A percentile compares a stretch with the other conserved stretches of the same genome.
phyloP scores from a whole-genome alignment of 2,797 vertebrate species.

The Schizopygopsis pylzovi region DNA sequence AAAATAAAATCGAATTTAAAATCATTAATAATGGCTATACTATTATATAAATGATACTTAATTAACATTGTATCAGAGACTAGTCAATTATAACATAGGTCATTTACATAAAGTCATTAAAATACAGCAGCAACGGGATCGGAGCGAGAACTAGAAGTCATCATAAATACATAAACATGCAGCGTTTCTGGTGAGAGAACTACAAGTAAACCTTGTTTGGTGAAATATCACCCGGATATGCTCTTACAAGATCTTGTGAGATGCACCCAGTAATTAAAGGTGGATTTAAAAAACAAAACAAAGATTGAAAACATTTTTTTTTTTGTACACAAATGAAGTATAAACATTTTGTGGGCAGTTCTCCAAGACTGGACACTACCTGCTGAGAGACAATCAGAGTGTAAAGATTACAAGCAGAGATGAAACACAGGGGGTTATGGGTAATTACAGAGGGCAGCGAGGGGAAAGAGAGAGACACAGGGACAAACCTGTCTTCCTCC shows the following conservation, averaged over 20 bases:
- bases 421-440: slow-evolving; percentile 52
- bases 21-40: neutral
- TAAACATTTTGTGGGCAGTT: slow-evolving; percentile 54
- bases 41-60: neutral
- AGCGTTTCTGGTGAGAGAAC: neutral
- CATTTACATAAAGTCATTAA: neutral
- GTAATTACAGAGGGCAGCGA: slow-evolving; percentile 65
- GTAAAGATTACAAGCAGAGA: slow-evolving; percentile 66
- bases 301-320: too few relatives aligned
- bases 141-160: neutral
- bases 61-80: neutral
- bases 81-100: neutral
- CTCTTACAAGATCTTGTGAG: neutral
- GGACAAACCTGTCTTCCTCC: slow-evolving; percentile 95
- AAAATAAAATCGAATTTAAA: neutral
- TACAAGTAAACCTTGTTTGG: neutral
- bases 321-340: too few relatives aligned
- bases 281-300: neutral
- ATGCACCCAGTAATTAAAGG: neutral
- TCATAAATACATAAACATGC: neutral
- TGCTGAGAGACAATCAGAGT: slow-evolving; percentile 76
- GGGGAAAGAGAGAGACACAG: slow-evolving; percentile 66
- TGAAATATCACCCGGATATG: neutral
- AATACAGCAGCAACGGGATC: neutral
- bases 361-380: slow-evolving; percentile 73